Evolutionary conservation across 2,888 invertebrate species (phyloP).

Genomic region (Folsomia manolachei): DNA sequence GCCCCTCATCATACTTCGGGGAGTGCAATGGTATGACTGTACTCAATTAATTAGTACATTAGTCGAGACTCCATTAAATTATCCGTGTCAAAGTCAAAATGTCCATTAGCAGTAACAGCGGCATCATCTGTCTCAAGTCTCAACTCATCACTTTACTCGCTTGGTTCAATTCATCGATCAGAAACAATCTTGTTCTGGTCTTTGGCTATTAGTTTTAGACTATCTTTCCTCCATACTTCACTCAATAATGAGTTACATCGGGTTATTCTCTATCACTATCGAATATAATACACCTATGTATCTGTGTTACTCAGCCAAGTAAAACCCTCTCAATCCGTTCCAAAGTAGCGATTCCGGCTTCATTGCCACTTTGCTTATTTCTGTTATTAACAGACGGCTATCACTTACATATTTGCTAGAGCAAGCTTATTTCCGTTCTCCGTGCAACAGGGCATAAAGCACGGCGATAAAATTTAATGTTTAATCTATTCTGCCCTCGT

Average conservation of each 20-base stretch:
- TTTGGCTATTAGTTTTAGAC: neutral
- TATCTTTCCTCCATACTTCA: too few species aligned
- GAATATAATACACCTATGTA: too few species aligned
- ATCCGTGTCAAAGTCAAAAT: conserved; percentile 10
- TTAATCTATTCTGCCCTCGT: neutral
- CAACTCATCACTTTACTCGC: neutral
- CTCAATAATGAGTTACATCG: too few species aligned
- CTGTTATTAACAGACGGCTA: too few species aligned
- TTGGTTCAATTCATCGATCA: too few species aligned
- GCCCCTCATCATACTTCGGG: neutral
- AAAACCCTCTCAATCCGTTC: too few species aligned
- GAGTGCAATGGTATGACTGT: neutral
- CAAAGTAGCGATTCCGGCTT: too few species aligned
- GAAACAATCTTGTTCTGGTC: neutral
- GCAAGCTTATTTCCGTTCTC: too few species aligned
- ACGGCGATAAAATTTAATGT: neutral
- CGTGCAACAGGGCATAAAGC: too few species aligned
- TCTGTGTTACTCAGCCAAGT: too few species aligned
- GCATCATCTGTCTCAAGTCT: neutral
- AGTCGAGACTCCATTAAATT: conserved; percentile 6
- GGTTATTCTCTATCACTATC: too few species aligned
- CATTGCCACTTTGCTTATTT: too few species aligned
- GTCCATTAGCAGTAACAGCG: neutral
- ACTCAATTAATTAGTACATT: conserved; percentile 8
- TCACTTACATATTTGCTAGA: neutral